phyloP scores from a whole-genome alignment of 1,140 invertebrate species.

The Dendrolimus kikuchii region DNA sequence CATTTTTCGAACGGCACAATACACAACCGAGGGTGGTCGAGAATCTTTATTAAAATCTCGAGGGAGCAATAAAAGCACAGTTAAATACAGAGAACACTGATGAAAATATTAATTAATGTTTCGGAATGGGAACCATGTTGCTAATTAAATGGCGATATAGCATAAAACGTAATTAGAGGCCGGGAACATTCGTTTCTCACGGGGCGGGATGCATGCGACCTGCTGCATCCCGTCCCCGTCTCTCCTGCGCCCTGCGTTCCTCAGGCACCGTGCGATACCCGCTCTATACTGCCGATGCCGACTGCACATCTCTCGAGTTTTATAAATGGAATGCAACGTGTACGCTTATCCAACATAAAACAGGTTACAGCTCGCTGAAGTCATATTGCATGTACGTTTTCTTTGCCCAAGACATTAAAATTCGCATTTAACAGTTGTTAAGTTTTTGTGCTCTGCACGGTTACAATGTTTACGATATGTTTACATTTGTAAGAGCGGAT shows the following conservation, averaged over 20 bases:
- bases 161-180: slow-evolving; percentile 69
- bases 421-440: slow-evolving; percentile 38
- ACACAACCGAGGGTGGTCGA: slow-evolving; percentile 58
- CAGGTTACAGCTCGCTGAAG: slow-evolving; percentile 38
- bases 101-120: slow-evolving; percentile 72
- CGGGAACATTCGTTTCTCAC: slow-evolving; percentile 65
- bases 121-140: slow-evolving; percentile 68
- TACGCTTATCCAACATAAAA: slow-evolving; percentile 34
- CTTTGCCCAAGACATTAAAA: slow-evolving; percentile 36
- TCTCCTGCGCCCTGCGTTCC: slow-evolving; percentile 2
- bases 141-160: slow-evolving; percentile 71
- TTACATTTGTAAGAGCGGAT: slow-evolving; percentile 10
- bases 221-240: slow-evolving; percentile 10
- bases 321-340: slow-evolving; percentile 49
- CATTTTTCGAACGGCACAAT: slow-evolving; percentile 51
- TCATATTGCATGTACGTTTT: slow-evolving; percentile 29
- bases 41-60: slow-evolving; percentile 71
- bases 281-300: slow-evolving; percentile 2
- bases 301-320: slow-evolving; percentile 23
- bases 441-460: slow-evolving; percentile 28
- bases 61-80: slow-evolving; percentile 69
- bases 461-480: slow-evolving; percentile 7
- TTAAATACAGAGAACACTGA: slow-evolving; percentile 66
- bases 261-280: slow-evolving; percentile 9
- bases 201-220: slow-evolving; percentile 27